These are phyloP conservation scores for Drosophila suzukii DNA, from an alignment of 1,140 invertebrate species.

Conservation along the genomic window DNA sequence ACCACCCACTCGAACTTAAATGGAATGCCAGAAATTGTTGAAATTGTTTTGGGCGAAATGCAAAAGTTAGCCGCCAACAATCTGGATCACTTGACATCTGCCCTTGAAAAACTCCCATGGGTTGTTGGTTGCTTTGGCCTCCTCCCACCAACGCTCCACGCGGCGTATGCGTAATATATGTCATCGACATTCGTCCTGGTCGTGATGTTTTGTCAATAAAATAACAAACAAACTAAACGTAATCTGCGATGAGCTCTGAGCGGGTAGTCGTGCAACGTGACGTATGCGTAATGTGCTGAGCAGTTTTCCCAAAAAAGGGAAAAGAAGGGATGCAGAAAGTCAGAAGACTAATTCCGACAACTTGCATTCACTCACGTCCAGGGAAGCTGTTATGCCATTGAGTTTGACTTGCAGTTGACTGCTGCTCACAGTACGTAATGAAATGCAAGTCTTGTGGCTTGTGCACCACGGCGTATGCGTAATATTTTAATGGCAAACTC, in stretches of 20 bases:
- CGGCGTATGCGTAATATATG: slow-evolving; percentile 38
- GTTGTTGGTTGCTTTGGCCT: background rate
- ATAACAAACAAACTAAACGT: slow-evolving; percentile 39
- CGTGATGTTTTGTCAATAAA: slow-evolving; percentile 59
- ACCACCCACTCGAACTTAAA: slow-evolving; percentile 24
- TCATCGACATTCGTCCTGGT: slow-evolving; percentile 23
- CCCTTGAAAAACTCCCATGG: slow-evolving; percentile 11
- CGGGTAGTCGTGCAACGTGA: slow-evolving; percentile 5
- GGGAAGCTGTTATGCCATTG: background rate
- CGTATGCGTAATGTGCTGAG: slow-evolving; percentile 27
- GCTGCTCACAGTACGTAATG: background rate
- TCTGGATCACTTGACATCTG: slow-evolving; percentile 35
- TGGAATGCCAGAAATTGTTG: slow-evolving; percentile 44
- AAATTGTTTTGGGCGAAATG: slow-evolving; percentile 36
- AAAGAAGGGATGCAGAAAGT: background rate
- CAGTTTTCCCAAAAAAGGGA: background rate
- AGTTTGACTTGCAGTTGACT: slow-evolving; percentile 1
- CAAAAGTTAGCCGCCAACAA: slow-evolving; percentile 27
- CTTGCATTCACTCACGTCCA: slow-evolving; percentile 7
- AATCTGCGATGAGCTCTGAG: slow-evolving; percentile 13
- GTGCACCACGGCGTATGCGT: too few species aligned
- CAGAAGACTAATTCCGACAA: background rate
- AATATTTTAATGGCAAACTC: background rate
- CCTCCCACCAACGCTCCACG: background rate
- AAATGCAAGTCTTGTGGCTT: background rate